Evolutionary conservation across 1,140 invertebrate species (phyloP), one percentile per base, ranked within the genome.

Genomic region (Gonioctena quinquepunctata): DNA sequence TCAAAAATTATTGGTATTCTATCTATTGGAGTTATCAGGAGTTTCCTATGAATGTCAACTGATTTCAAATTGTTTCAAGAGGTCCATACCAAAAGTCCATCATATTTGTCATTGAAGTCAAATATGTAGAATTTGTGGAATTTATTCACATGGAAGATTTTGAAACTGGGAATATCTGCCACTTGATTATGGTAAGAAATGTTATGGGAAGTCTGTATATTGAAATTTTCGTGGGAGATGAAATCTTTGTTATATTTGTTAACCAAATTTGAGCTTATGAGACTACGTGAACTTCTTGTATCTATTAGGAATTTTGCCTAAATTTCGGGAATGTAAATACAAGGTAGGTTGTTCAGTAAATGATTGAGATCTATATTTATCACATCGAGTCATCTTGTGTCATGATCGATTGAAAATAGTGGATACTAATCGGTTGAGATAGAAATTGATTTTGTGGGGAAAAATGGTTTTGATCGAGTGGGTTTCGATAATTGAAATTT

Each of bases 1-100:
- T 33, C 6, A 33, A 33, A 21, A 33, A 75, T 42, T 13, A 69
- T 64, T 11, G 80, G 80, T 52, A 75, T 79, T 28, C 77, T 56
- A 68, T 83, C 82, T 6, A 68, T 54, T 56, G 68, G 13, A 11
- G 26, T 49, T 67, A 11, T 33, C n/a, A 19, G n/a, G 28, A 70
- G 59, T 56, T 67, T 42, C 52, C 11, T 48, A 54, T 60, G 6
- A 5, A 25, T 13, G 42, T 50, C 33, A 2, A 56, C 52, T 16
- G 23, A 42, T 8, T 26, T 22, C n/a, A 66, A 52, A 61, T 65
- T 25, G 3, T 26, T 60, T 66, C 33, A 68, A 56, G 52, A 63
- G 27, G 22, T 64, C 52, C 23, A 54, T 69, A 5, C 52, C n/a
- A 52, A 57, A 16, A 66, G 64, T 63, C 8, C 28, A 16, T 59